Evolutionary conservation across 2,888 invertebrate genomes (phyloP).

Genomic region (Leucoma salicis): DNA sequence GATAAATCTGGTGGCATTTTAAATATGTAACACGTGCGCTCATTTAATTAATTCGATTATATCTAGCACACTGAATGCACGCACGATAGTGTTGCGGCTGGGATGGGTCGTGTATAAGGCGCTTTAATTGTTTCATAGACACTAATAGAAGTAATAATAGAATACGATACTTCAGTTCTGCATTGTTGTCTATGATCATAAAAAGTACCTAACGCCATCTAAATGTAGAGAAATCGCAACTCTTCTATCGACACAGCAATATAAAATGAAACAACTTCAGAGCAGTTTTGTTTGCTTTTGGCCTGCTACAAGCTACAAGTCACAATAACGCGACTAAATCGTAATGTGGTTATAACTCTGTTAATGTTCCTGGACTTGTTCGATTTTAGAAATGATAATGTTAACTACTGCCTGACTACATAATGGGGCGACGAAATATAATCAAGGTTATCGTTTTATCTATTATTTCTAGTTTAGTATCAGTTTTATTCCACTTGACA

Average conservation of each 20-base stretch:
- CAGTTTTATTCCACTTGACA: neutral
- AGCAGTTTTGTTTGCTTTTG: too few relatives aligned
- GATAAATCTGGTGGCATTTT: too few relatives aligned
- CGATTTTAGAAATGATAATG: slow-evolving; percentile 3
- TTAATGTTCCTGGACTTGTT: neutral
- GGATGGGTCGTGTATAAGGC: too few relatives aligned
- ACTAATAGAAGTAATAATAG: too few relatives aligned
- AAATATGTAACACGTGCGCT: too few relatives aligned
- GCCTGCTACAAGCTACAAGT: too few relatives aligned
- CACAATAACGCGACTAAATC: slow-evolving; percentile 7
- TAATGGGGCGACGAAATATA: neutral
- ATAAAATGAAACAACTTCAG: neutral
- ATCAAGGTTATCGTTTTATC: neutral
- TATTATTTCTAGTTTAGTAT: neutral
- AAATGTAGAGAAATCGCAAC: neutral
- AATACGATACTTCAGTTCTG: too few relatives aligned
- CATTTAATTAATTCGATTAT: too few relatives aligned
- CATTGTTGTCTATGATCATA: too few relatives aligned
- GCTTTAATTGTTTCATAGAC: too few relatives aligned
- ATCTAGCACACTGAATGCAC: too few relatives aligned
- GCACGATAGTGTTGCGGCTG: too few relatives aligned
- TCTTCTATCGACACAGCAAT: neutral
- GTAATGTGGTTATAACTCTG: neutral
- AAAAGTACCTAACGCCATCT: slow-evolving; percentile 1
- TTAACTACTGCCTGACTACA: neutral